Conservation (phyloP, 2,113 vertebrate genomes). For the Caloenas nicobarica region DNA sequence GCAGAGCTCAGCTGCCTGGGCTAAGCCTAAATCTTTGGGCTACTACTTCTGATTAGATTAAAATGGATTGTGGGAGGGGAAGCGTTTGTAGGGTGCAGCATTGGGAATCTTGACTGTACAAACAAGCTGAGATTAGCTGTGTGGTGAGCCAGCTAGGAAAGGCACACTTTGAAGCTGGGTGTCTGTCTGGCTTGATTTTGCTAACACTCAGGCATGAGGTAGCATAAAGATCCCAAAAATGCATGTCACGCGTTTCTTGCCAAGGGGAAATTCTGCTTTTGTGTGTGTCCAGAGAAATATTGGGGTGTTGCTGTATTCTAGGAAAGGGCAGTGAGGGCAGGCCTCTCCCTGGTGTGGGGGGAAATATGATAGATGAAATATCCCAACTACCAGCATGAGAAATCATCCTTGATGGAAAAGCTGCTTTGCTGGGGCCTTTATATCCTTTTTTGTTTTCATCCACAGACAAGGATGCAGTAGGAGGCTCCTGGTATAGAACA, state of each 20-base stretch:
- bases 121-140: constrained; percentile 40
- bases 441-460: not conserved
- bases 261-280: constrained; percentile 1
- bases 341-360: not conserved
- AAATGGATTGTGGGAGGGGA: constrained; percentile 27
- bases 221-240: not conserved
- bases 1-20: not conserved
- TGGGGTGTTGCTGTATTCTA: constrained; percentile 19
- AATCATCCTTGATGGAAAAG: not conserved
- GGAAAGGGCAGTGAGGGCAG: constrained; percentile 21
- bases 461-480: not conserved
- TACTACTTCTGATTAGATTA: constrained; percentile 51
- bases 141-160: not conserved
- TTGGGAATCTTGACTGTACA: constrained; percentile 37
- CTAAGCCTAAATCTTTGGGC: constrained; percentile 13
- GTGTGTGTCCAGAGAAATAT: not conserved
- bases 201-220: not conserved
- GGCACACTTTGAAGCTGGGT: constrained; percentile 42
- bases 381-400: not conserved
- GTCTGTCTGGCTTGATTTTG: constrained; percentile 13
- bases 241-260: accelerated
- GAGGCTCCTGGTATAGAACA: not conserved
- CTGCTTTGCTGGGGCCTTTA: not conserved
- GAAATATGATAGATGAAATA: not conserved
- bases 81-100: not conserved